These are phyloP conservation scores for Lasioglossum malachurum DNA, from an alignment of 2,888 invertebrate genomes.

Conservation along the genomic window DNA sequence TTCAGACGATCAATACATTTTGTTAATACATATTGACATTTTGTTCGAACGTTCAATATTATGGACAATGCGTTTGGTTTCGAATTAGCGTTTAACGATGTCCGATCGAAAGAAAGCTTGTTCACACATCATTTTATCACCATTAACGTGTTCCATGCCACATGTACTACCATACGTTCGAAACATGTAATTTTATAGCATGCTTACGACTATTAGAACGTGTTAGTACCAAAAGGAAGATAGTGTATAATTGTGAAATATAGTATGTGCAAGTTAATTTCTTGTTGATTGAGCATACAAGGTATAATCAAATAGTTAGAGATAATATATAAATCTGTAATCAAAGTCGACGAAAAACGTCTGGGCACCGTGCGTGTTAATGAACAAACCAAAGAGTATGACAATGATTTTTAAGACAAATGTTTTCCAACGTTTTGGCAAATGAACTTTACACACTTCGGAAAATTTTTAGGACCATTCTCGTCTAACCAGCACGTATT, in stretches of 20 bases:
- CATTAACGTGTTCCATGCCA: neutral
- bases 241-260: too few species aligned
- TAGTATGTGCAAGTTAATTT: neutral
- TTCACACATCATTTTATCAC: too few species aligned
- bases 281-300: neutral
- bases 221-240: too few species aligned
- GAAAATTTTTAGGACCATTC: neutral
- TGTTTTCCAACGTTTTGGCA: neutral
- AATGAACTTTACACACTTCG: neutral
- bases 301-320: neutral
- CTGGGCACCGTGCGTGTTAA: neutral
- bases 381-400: neutral
- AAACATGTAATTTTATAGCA: neutral
- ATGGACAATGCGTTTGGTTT: neutral
- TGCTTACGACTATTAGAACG: too few species aligned
- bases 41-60: neutral
- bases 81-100: too few species aligned
- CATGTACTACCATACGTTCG: neutral
- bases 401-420: neutral
- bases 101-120: neutral
- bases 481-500: neutral
- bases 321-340: neutral
- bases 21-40: neutral
- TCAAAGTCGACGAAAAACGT: neutral
- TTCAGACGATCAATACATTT: neutral